phyloP scores from a whole-genome alignment of 1,140 invertebrate genomes.

The Hyposmocoma kahamanoa region DNA sequence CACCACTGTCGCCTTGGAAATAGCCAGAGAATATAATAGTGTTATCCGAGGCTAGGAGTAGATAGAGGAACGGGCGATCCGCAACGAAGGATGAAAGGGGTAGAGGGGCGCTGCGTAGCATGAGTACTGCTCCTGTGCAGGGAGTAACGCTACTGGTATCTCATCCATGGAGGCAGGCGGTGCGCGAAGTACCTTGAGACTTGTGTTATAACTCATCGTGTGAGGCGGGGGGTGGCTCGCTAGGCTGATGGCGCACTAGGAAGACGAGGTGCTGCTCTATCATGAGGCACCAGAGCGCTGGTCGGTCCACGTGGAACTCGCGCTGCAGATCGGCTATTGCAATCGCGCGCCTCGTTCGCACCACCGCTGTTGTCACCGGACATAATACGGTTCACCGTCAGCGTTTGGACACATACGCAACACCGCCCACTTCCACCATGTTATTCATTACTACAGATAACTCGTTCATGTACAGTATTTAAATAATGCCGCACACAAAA shows the following conservation, averaged over 20 bases:
- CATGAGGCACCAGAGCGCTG: slow-evolving; percentile 43
- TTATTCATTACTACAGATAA: too few species aligned
- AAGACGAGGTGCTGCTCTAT: slow-evolving; percentile 10
- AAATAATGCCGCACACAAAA: too few species aligned
- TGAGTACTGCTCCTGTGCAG: slow-evolving; percentile 12
- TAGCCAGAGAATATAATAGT: too few species aligned
- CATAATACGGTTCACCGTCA: too few species aligned
- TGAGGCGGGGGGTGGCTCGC: slow-evolving; percentile 7
- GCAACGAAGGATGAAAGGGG: slow-evolving; percentile 3
- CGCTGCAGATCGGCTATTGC: background rate
- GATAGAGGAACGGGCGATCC: slow-evolving; percentile 11
- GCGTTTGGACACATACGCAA: slow-evolving; percentile 11
- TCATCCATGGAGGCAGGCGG: background rate
- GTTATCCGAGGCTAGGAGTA: slow-evolving; percentile 5
- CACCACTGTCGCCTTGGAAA: too few species aligned
- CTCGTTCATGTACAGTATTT: too few species aligned
- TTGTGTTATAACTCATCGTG: slow-evolving; percentile 35
- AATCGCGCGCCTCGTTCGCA: slow-evolving; percentile 37
- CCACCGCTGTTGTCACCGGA: slow-evolving; percentile 25
- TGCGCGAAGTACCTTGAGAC: background rate
- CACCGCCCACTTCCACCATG: slow-evolving; percentile 11
- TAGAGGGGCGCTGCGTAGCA: slow-evolving; percentile 6
- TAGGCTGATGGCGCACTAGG: slow-evolving; percentile 18
- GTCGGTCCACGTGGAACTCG: slow-evolving; percentile 34
- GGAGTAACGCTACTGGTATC: background rate